Conservation (phyloP, 2,888 invertebrate genomes). For the Drosophila hamatofila region DNA sequence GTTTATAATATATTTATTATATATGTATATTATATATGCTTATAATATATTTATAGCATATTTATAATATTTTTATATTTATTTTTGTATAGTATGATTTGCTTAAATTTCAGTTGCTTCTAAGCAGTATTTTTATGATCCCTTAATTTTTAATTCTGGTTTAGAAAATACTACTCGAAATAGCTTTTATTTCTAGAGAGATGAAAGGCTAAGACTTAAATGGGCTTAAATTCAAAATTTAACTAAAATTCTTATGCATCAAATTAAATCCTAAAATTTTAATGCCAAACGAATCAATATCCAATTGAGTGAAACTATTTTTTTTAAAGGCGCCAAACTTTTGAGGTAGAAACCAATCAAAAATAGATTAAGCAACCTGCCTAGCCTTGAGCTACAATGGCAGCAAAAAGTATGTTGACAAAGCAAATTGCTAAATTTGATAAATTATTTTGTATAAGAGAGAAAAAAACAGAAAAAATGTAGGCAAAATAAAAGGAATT, state of each 20-base stretch:
- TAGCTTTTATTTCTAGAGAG: too few relatives aligned
- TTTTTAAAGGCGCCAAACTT: not conserved
- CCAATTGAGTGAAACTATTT: not conserved
- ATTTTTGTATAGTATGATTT: not conserved
- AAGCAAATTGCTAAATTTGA: not conserved
- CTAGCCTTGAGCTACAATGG: not conserved
- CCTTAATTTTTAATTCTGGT: too few relatives aligned
- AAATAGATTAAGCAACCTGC: not conserved
- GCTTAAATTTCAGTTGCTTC: too few relatives aligned
- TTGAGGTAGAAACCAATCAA: not conserved
- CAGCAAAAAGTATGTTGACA: not conserved
- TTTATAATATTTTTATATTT: too few relatives aligned
- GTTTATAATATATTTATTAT: not conserved
- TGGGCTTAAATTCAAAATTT: too few relatives aligned
- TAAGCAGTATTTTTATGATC: too few relatives aligned
- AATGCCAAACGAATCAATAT: not conserved
- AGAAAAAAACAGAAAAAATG: not conserved
- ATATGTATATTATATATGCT: not conserved
- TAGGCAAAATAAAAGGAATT: not conserved
- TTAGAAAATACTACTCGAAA: too few relatives aligned
- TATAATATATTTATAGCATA: not conserved
- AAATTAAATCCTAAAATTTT: not conserved
- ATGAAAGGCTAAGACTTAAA: too few relatives aligned
- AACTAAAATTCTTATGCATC: not conserved
- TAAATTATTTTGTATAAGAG: not conserved